Conservation (phyloP, 2,888 invertebrate species). For the Bibio marci region DNA sequence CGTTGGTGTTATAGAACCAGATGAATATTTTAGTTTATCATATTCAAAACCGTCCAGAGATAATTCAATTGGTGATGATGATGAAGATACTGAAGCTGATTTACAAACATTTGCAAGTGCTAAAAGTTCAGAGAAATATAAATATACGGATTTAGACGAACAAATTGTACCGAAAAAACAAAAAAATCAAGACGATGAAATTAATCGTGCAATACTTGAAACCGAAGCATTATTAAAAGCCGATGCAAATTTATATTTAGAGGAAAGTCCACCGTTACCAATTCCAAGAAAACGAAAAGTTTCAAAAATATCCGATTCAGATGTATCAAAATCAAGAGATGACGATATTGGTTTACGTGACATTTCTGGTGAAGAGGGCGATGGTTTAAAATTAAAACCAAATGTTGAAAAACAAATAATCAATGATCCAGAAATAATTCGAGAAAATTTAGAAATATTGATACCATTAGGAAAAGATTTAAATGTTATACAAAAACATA, state of each 20-base stretch:
- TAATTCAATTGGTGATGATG: constrained; percentile 34
- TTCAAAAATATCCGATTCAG: constrained; percentile 15
- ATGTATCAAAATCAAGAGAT: constrained; percentile 24
- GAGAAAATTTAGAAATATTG: constrained; percentile 29
- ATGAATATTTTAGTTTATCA: constrained; percentile 47
- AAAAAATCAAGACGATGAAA: constrained; percentile 12
- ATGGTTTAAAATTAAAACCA: constrained; percentile 25
- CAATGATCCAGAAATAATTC: constrained; percentile 31
- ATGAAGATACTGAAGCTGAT: constrained; percentile 46
- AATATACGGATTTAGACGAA: constrained; percentile 26
- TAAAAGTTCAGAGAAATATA: constrained; percentile 34
- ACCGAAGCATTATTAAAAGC: constrained; percentile 10
- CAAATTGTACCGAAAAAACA: constrained; percentile 21
- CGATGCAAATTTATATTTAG: constrained; percentile 7
- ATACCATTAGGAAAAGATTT: constrained; percentile 27
- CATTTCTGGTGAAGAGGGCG: constrained; percentile 38
- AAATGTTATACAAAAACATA: constrained; percentile 34
- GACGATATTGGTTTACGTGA: constrained; percentile 30
- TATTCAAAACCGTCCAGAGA: constrained; percentile 32
- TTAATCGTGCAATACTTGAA: constrained; percentile 12
- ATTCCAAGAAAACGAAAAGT: constrained; percentile 11
- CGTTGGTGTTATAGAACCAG: constrained; percentile 21
- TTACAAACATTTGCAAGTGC: constrained; percentile 50
- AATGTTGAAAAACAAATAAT: constrained; percentile 11
- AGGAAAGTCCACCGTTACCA: constrained; percentile 19